Evolutionary conservation across 1,140 invertebrate species (phyloP).

Genomic region (Brachionus asplanchnoidis): DNA sequence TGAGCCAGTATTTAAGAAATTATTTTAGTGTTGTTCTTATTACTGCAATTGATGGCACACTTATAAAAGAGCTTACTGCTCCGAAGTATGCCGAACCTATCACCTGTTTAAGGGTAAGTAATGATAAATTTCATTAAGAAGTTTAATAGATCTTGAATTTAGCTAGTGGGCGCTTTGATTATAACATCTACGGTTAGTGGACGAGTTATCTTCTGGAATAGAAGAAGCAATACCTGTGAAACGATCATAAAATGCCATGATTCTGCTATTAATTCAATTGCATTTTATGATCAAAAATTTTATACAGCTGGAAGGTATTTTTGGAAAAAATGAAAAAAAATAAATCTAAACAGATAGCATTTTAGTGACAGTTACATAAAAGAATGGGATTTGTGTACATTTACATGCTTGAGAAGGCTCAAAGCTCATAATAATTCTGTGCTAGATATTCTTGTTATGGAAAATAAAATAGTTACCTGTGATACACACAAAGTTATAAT

Average conservation of each 20-base stretch:
- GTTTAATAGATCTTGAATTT: neutral
- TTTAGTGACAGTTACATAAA: constrained; percentile 16
- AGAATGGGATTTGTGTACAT: constrained; percentile 34
- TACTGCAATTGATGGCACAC: neutral
- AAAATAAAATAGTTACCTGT: constrained; percentile 24
- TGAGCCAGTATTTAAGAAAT: neutral
- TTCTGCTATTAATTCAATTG: constrained; percentile 6
- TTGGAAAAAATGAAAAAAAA: neutral
- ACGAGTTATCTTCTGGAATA: constrained; percentile 36
- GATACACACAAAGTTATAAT: neutral
- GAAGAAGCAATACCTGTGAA: constrained; percentile 9
- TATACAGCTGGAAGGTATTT: constrained; percentile 24
- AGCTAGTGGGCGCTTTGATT: constrained; percentile 22
- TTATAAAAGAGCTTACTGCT: neutral
- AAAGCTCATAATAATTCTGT: constrained; percentile 24
- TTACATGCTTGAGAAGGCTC: neutral
- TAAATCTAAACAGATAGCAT: neutral
- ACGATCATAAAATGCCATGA: constrained; percentile 25
- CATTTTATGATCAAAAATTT: constrained; percentile 19
- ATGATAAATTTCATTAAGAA: neutral
- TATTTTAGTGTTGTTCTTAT: neutral
- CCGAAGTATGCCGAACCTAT: constrained; percentile 11
- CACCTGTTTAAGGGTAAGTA: constrained; percentile 14
- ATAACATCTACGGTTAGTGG: constrained; percentile 13
- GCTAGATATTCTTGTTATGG: neutral